Percentiles rank a stretch among this genome's conserved stretches.
phyloP scores from a whole-genome alignment of 2,888 invertebrate genomes.

The Trichogramma dendrolimi region DNA sequence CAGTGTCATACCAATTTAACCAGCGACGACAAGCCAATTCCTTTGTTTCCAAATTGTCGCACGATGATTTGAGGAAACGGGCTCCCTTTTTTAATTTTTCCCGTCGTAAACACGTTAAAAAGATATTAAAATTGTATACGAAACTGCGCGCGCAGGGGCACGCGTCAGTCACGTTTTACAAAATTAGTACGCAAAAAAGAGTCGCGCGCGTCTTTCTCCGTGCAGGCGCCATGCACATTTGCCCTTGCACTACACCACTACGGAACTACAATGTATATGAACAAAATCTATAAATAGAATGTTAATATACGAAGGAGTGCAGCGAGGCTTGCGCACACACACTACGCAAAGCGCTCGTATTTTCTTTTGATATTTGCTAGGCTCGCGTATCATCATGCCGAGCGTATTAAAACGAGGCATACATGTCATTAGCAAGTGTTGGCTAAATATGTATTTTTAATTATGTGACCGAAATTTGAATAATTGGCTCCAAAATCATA shows the following conservation, averaged over 20 bases:
- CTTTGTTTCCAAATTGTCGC: too few relatives aligned
- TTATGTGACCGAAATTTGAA: too few relatives aligned
- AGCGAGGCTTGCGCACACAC: not conserved
- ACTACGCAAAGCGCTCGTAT: not conserved
- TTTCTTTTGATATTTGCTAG: constrained; percentile 25
- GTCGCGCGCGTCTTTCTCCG: not conserved
- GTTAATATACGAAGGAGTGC: constrained; percentile 22
- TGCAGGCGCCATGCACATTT: not conserved
- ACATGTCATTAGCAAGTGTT: too few relatives aligned
- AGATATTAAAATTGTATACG: too few relatives aligned
- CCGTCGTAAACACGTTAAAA: too few relatives aligned
- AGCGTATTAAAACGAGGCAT: not conserved
- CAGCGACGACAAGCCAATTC: too few relatives aligned
- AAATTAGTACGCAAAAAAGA: not conserved
- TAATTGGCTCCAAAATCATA: too few relatives aligned
- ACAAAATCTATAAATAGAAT: constrained; percentile 30
- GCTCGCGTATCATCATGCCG: constrained; percentile 30
- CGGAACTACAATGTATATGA: constrained; percentile 23
- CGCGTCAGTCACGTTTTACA: constrained; percentile 15
- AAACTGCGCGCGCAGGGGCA: not conserved
- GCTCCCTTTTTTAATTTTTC: too few relatives aligned
- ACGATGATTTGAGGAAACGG: too few relatives aligned
- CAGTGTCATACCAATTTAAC: too few relatives aligned
- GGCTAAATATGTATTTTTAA: too few relatives aligned
- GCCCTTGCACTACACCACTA: not conserved